Conservation (phyloP, 2,797 vertebrate species). For the Hyperoplus immaculatus region DNA sequence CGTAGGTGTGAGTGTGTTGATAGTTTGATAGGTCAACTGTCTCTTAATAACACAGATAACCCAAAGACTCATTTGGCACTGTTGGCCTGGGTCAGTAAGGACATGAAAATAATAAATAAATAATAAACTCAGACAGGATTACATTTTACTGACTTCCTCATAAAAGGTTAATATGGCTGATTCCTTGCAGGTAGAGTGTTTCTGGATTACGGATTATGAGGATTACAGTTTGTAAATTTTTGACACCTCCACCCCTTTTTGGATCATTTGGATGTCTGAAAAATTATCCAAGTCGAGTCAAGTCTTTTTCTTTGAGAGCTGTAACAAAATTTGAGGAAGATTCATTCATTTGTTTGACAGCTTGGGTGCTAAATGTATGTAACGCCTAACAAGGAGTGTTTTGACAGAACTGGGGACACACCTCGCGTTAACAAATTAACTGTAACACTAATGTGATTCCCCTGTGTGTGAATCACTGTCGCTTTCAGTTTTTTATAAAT, state of each 20-base stretch:
- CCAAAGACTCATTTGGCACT: neutral
- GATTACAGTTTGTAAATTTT: constrained; percentile 34
- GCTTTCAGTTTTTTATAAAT: constrained; percentile 4
- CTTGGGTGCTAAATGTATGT: constrained; percentile 17
- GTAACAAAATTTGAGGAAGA: neutral
- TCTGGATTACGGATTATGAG: constrained; percentile 29
- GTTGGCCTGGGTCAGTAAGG: neutral
- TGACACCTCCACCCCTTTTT: constrained; percentile 10
- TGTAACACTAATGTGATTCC: constrained; percentile 10
- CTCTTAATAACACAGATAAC: neutral
- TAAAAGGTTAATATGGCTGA: constrained; percentile 15
- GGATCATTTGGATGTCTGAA: constrained; percentile 23
- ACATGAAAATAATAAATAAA: neutral
- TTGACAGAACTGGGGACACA: constrained; percentile 17
- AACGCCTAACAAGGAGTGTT: constrained; percentile 23
- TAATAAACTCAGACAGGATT: neutral
- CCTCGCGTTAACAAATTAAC: constrained; percentile 27
- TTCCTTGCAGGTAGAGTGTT: constrained; percentile 27
- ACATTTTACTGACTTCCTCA: constrained; percentile 9
- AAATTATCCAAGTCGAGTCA: constrained; percentile 8
- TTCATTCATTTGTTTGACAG: constrained; percentile 8
- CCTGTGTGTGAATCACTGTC: neutral
- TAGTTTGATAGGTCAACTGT: constrained; percentile 17
- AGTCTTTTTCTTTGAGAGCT: neutral
- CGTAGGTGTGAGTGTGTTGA: constrained; percentile 20